A percentile compares a stretch with the other conserved stretches of the same genome.
These are phyloP conservation scores for Mus musculus DNA, from an alignment of 2,113 vertebrate species.

Conservation along the genomic window DNA sequence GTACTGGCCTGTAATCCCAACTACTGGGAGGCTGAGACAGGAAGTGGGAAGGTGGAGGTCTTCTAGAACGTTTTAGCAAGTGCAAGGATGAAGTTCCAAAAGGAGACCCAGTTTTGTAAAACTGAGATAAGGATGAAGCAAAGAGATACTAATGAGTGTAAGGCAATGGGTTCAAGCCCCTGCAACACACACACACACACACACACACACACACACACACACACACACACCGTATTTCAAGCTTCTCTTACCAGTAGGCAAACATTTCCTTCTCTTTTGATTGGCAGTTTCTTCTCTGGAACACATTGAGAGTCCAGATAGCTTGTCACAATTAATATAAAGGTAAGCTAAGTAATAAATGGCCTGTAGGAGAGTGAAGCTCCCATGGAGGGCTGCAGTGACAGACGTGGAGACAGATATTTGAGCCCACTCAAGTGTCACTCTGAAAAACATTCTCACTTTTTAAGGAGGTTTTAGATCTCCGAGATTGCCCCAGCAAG, in stretches of 20 bases:
- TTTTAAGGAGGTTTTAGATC: slow-evolving; percentile 10
- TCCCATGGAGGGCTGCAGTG: background rate
- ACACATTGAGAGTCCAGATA: background rate
- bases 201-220: background rate
- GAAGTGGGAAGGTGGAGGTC: background rate
- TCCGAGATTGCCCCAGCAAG: background rate
- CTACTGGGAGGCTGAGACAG: background rate
- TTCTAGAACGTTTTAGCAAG: background rate
- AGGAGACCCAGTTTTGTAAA: background rate
- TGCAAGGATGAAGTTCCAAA: background rate
- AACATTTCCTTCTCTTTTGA: background rate
- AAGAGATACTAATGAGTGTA: background rate
- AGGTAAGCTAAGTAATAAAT: slow-evolving; percentile 8
- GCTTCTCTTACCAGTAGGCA: background rate
- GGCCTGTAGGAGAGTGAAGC: background rate
- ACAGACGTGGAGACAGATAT: background rate
- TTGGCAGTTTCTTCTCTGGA: slow-evolving; percentile 11
- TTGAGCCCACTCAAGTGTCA: background rate
- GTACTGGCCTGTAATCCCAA: background rate
- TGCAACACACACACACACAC: background rate
- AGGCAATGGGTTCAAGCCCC: background rate
- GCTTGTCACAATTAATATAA: background rate
- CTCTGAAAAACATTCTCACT: slow-evolving; percentile 13
- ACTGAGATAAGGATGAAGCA: background rate
- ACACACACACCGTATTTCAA: background rate